Evolutionary conservation across 2,113 vertebrate species (phyloP).

Genomic region (Atrichornis clamosus): DNA sequence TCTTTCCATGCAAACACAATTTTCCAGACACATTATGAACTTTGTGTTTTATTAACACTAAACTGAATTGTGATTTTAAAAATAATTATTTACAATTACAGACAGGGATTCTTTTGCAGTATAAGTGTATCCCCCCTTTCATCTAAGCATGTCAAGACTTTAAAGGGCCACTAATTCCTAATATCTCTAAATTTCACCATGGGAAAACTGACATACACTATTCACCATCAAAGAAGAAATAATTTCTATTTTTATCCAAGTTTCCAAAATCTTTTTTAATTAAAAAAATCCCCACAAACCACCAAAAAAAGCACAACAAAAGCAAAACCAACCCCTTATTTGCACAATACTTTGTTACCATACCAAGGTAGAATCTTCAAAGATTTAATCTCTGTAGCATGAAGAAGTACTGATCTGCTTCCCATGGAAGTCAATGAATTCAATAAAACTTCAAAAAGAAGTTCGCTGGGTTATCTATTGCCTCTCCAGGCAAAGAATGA

Average conservation of each 20-base stretch:
- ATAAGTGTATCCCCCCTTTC: neutral
- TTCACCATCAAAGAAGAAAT: conserved; percentile 5
- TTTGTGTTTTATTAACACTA: neutral
- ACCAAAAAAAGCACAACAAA: neutral
- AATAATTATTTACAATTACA: neutral
- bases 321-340: neutral
- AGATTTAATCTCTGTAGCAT: conserved; percentile 15
- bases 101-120: neutral
- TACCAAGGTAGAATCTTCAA: neutral
- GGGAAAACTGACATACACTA: neutral
- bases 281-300: neutral
- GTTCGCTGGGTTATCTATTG: conserved; percentile 30
- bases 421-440: conserved; percentile 34
- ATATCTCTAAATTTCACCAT: neutral
- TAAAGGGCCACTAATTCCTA: conserved; percentile 2
- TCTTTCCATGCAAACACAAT: neutral
- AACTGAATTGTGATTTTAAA: neutral
- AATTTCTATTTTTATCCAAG: neutral
- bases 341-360: neutral
- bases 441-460: conserved; percentile 46
- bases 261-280: neutral
- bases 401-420: conserved; percentile 5
- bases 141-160: neutral
- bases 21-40: neutral
- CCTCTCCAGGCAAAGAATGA: conserved; percentile 2